These are phyloP conservation scores for Amphibalanus amphitrite DNA, from an alignment of 1,140 invertebrate species.

Conservation along the genomic window DNA sequence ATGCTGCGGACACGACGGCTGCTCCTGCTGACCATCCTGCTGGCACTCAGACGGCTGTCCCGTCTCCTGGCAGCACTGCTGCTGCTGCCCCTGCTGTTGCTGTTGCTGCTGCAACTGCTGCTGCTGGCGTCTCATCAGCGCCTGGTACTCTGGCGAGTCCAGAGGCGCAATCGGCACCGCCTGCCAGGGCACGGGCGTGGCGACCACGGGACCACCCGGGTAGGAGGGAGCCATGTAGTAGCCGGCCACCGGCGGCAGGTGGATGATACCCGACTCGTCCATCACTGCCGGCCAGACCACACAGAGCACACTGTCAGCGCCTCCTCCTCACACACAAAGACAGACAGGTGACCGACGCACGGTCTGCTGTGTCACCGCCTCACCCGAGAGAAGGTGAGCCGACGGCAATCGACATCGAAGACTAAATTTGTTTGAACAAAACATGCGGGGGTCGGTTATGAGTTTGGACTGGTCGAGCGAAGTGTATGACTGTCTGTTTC, in stretches of 20 bases:
- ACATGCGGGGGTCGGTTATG: too few species aligned
- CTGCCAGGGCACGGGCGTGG: slow-evolving; percentile 1
- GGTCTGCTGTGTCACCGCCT: too few species aligned
- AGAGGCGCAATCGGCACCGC: slow-evolving; percentile 1
- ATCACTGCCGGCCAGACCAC: background rate
- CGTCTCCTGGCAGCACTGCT: background rate
- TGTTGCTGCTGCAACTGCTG: background rate
- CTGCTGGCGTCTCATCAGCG: background rate
- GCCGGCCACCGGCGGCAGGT: slow-evolving; percentile 2
- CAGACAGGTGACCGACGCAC: too few species aligned
- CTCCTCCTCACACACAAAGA: too few species aligned
- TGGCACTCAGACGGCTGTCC: too few species aligned
- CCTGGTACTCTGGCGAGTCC: background rate
- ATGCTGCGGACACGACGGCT: background rate
- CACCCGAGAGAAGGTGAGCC: too few species aligned
- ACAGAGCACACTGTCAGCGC: too few species aligned
- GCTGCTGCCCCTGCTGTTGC: background rate
- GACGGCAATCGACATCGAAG: too few species aligned
- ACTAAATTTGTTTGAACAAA: too few species aligned
- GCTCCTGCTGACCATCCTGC: background rate
- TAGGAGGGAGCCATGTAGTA: background rate
- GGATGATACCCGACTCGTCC: background rate
- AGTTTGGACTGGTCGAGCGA: too few species aligned
- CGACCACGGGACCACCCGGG: background rate
- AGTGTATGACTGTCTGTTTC: too few species aligned